phyloP scores from a whole-genome alignment of 2,113 vertebrate genomes.

The Nannospalax galili region DNA sequence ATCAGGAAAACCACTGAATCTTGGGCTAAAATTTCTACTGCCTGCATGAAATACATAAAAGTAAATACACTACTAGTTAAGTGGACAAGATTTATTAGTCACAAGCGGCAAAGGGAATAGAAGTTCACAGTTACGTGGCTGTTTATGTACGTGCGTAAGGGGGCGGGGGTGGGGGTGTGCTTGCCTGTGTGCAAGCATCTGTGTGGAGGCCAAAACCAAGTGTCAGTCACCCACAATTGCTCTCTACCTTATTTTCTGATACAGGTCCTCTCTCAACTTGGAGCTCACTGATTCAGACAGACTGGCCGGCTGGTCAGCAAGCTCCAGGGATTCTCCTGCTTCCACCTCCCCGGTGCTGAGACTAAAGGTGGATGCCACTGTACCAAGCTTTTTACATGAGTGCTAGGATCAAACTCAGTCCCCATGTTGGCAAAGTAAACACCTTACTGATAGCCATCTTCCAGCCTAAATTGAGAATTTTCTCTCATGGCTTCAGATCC shows the following conservation, averaged over 20 bases:
- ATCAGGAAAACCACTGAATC: not conserved
- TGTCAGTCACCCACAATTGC: not conserved
- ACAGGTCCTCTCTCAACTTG: not conserved
- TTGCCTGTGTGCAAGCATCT: not conserved
- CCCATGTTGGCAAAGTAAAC: not conserved
- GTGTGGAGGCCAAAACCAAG: not conserved
- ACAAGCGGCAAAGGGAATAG: not conserved
- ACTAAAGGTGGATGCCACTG: not conserved
- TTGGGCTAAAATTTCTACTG: not conserved
- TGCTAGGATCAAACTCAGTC: not conserved
- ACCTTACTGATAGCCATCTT: not conserved
- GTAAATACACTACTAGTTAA: not conserved
- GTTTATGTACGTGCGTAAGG: too few species aligned
- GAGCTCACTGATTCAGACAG: not conserved
- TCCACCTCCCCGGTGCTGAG: not conserved
- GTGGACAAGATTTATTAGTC: not conserved
- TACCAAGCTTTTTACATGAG: too few species aligned
- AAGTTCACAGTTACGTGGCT: not conserved
- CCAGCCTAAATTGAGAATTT: not conserved
- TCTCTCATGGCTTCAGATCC: not conserved
- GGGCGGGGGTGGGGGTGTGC: not conserved
- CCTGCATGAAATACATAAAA: not conserved
- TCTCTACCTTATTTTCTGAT: not conserved
- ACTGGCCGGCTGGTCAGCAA: too few species aligned
- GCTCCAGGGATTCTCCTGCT: not conserved